Evolutionary conservation across 1,140 invertebrate genomes (phyloP), one percentile per base, ranked within the genome.

Genomic region (Lasioglossum albipes): DNA sequence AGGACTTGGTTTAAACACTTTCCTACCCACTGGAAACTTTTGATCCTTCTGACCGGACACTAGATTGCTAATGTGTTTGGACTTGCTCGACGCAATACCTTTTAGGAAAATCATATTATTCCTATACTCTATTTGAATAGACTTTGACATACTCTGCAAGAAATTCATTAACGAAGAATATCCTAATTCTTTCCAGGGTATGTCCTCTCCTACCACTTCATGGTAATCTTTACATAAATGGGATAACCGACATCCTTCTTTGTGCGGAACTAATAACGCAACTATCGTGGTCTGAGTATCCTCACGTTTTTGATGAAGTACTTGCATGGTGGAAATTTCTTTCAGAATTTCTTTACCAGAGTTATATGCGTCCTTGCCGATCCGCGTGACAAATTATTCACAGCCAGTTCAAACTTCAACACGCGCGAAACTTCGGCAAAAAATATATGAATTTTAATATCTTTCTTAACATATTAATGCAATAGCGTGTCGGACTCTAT

Each of bases 31-130:
- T 42, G 4, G 0, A 36, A 13, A 13, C 66, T 62, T 79, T 10
- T 61, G 27, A 42, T 54, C 0, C 57, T 73, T 90, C 54, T 92
- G 91, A 9, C 77, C 74, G 1, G 71, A 41, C 0, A 92, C 87
- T 4, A 92, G 76, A 1, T 83, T 75, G 27, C 81, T 89, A 9
- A 92, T 78, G 20, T 92, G 91, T 10, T 76, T 82, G 1, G 85
- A 82, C 57, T 89, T 90, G 4, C 89, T 80, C 2, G 85, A 76
- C 0, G 84, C 74, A 0, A 91, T 82, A 9, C 85, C 87, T 16
- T 59, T 59, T 1, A 87, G 77, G 10, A 81, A 85, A 27, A 79
- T 3, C 2, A 13, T n/a, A n/a, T 76, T 75, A 22, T 87, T 66
- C 0, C 12, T 7, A 0, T 42, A n/a, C 7, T 77, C 12, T 7